Evolutionary conservation across 2,797 vertebrate species (phyloP), one percentile per base, ranked within the genome.

Genomic region (Leptoclinus maculatus): DNA sequence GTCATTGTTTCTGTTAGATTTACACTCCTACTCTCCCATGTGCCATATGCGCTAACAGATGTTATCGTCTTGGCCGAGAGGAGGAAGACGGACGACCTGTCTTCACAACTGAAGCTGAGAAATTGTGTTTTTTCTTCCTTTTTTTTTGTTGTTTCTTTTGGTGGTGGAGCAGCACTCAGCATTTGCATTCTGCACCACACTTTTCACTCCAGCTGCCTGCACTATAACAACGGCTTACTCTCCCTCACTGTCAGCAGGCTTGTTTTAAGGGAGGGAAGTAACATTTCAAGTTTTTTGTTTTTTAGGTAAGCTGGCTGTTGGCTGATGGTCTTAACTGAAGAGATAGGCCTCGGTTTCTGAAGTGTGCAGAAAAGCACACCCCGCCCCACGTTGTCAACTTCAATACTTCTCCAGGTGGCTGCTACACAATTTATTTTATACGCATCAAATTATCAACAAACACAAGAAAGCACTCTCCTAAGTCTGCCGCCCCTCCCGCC

Each of bases 11-110:
- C 73, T 86, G 87, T 89, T 91, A 88, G 88, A 93, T 93, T 93
- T 92, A 91, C 88, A 93, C 90, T 93, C 79, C 87, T 78, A 71
- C 83, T 88, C 84, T 79, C 86, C 90, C 84, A 89, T 90, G 84
- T 90, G 88, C 93, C 93, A 94, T 93, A 93, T 95, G 94, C 87
- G 84, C 87, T 82, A 91, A 93, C 95, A 95, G 95, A 95, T 95
- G 94, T 91, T 94, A 93, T 92, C 83, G n/a, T 89, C 84, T 83
- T 83, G 69, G 89, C 90, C 91, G 87, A 78, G 85, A 94, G 88
- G 92, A 89, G 78, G 87, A 94, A 93, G 94, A 95, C 89, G 81
- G 92, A 95, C 76, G 93, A 95, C 92, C 95, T 94, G 94, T 93
- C 94, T 91, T 84, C 83, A 79, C 84, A 83, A 90, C 87, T 93